Percentiles rank a stretch among this genome's conserved stretches.
Evolutionary conservation across 2,113 vertebrate genomes (phyloP).

Genomic region (Pollachius pollachius): DNA sequence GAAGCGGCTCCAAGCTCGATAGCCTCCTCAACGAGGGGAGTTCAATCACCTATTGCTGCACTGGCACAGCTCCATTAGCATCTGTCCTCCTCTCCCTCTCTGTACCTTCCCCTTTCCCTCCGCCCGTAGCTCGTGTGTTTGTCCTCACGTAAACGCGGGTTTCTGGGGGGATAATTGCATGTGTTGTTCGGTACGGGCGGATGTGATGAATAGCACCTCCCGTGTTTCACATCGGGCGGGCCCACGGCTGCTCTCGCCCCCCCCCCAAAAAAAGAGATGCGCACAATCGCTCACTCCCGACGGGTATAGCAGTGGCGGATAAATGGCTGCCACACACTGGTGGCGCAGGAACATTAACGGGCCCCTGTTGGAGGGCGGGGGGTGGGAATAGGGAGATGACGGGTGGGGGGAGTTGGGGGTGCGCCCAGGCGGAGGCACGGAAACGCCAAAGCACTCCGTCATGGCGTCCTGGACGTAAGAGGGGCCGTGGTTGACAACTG

Average conservation of each 20-base stretch:
- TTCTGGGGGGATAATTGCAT: constrained; percentile 57
- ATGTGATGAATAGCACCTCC: constrained; percentile 65
- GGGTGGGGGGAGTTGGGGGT: constrained; percentile 6
- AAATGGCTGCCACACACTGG: constrained; percentile 37
- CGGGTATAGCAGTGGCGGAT: constrained; percentile 43
- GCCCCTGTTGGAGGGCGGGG: constrained; percentile 25
- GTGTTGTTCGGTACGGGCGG: constrained; percentile 63
- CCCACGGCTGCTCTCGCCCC: constrained; percentile 38
- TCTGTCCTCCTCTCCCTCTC: constrained; percentile 49
- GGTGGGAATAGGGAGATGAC: constrained; percentile 5
- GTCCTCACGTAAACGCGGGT: constrained; percentile 52
- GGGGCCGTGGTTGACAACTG: background rate
- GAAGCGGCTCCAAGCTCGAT: no score
- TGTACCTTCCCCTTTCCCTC: constrained; percentile 17
- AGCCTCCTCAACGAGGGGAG: background rate
- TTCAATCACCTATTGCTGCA: background rate
- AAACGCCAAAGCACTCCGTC: constrained; percentile 1
- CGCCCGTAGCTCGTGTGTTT: constrained; percentile 53
- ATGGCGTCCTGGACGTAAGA: background rate
- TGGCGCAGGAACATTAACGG: no score
- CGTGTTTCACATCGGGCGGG: constrained; percentile 66
- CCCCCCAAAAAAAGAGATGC: constrained; percentile 59
- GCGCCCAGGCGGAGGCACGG: background rate
- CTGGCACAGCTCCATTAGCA: background rate
- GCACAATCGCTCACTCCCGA: constrained; percentile 62